Evolutionary conservation across 2,888 invertebrate genomes (phyloP).

Genomic region (Acleris sparsana): DNA sequence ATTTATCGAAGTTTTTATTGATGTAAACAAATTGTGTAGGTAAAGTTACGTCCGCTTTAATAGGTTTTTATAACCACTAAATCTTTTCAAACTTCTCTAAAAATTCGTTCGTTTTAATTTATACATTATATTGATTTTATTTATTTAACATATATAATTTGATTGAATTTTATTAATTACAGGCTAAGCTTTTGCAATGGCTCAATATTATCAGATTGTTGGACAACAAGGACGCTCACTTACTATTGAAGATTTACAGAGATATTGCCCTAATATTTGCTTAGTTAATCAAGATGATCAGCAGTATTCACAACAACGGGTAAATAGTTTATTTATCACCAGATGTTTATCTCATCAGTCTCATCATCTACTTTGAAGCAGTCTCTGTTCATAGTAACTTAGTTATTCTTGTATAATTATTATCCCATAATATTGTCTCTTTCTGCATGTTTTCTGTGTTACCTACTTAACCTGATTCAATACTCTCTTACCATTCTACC

Average conservation of each 20-base stretch:
- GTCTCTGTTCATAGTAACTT: too few relatives aligned
- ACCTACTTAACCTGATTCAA: too few relatives aligned
- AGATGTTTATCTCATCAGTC: too few relatives aligned
- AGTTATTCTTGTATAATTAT: too few relatives aligned
- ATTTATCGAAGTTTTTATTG: slow-evolving; percentile 38
- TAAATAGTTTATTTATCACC: slow-evolving; percentile 41
- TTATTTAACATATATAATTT: too few relatives aligned
- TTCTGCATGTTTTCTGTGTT: too few relatives aligned
- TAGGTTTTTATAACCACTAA: not conserved
- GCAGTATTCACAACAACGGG: slow-evolving; percentile 78
- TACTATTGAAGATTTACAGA: slow-evolving; percentile 84
- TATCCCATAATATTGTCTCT: too few relatives aligned
- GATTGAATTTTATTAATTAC: slow-evolving; percentile 42
- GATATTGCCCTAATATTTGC: slow-evolving; percentile 85
- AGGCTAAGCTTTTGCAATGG: slow-evolving; percentile 84
- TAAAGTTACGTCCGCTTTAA: slow-evolving; percentile 26
- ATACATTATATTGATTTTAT: slow-evolving; percentile 4
- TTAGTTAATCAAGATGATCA: slow-evolving; percentile 80
- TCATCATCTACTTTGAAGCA: too few relatives aligned
- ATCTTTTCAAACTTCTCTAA: not conserved
- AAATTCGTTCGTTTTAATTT: slow-evolving; percentile 1
- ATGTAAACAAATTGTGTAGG: slow-evolving; percentile 51
- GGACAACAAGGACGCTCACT: slow-evolving; percentile 82
- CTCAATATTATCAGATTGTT: slow-evolving; percentile 88
- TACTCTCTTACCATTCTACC: too few relatives aligned